Evolutionary conservation across 2,113 vertebrate species (phyloP).

Genomic region (Platichthys flesus): DNA sequence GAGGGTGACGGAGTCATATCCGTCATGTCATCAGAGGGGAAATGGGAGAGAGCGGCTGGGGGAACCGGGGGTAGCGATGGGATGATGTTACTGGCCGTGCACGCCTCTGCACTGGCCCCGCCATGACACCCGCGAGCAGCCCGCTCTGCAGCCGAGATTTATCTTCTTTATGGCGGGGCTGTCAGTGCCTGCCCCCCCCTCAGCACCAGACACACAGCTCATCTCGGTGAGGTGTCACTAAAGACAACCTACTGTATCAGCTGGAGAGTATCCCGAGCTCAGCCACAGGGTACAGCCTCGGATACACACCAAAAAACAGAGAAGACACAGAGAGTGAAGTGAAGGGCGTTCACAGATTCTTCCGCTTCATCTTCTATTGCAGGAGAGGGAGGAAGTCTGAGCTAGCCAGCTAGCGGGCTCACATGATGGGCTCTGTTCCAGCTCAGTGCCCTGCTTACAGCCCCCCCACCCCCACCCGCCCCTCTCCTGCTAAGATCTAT

Average conservation of each 20-base stretch:
- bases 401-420: constrained; percentile 34
- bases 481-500: constrained; percentile 49
- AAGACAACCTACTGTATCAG: constrained; percentile 37
- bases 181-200: constrained; percentile 55
- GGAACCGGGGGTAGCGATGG: constrained; percentile 51
- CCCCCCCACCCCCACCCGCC: neutral
- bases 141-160: constrained; percentile 59
- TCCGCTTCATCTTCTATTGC: constrained; percentile 30
- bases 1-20: constrained; percentile 73
- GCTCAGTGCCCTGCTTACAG: constrained; percentile 48
- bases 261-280: constrained; percentile 6
- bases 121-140: constrained; percentile 59
- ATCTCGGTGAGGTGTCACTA: constrained; percentile 51
- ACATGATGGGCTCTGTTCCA: constrained; percentile 66
- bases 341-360: constrained; percentile 48
- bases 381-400: constrained; percentile 13
- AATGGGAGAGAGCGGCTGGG: constrained; percentile 57
- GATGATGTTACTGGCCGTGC: constrained; percentile 67
- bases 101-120: constrained; percentile 46
- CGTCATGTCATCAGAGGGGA: constrained; percentile 73
- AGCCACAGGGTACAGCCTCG: neutral
- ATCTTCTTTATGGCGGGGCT: constrained; percentile 73
- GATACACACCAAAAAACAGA: neutral
- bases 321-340: constrained; percentile 27
- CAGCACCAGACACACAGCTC: constrained; percentile 45